Evolutionary conservation across 2,888 invertebrate species (phyloP).

Genomic region (Odontocolon sp.): DNA sequence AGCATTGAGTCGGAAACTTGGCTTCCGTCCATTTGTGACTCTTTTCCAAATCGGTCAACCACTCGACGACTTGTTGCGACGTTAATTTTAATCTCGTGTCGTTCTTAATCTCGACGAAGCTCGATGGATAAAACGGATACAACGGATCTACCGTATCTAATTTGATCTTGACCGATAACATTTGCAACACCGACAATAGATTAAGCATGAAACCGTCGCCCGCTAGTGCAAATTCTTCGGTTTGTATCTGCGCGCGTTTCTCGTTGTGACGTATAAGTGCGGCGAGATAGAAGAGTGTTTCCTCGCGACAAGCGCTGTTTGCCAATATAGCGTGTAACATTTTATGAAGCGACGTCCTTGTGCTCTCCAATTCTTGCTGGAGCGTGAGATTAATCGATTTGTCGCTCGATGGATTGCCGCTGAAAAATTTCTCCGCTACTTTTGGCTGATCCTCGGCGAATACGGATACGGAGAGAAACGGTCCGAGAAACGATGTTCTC

Average conservation of each 20-base stretch:
- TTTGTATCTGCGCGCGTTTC: slow-evolving; percentile 94
- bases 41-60: slow-evolving; percentile 87
- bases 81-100: slow-evolving; percentile 93
- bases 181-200: slow-evolving; percentile 93
- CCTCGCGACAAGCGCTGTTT: slow-evolving; percentile 90
- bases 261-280: slow-evolving; percentile 90
- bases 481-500: slow-evolving; percentile 92
- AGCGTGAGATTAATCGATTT: slow-evolving; percentile 87
- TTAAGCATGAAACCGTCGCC: slow-evolving; percentile 98
- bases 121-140: slow-evolving; percentile 93
- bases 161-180: slow-evolving; percentile 94
- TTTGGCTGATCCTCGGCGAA: slow-evolving; percentile 96
- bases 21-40: slow-evolving; percentile 87
- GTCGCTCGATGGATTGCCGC: slow-evolving; percentile 84
- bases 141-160: slow-evolving; percentile 93
- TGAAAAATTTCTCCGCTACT: slow-evolving; percentile 90
- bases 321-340: slow-evolving; percentile 92
- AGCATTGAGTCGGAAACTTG: slow-evolving; percentile 98
- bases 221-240: slow-evolving; percentile 92
- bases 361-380: slow-evolving; percentile 91
- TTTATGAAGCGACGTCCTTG: slow-evolving; percentile 89
- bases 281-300: slow-evolving; percentile 90
- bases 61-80: slow-evolving; percentile 90
- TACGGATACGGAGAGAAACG: slow-evolving; percentile 94
- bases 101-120: slow-evolving; percentile 87